These are phyloP conservation scores for Lophura swinhoii DNA, from an alignment of 2,797 vertebrate species.

Conservation along the genomic window DNA sequence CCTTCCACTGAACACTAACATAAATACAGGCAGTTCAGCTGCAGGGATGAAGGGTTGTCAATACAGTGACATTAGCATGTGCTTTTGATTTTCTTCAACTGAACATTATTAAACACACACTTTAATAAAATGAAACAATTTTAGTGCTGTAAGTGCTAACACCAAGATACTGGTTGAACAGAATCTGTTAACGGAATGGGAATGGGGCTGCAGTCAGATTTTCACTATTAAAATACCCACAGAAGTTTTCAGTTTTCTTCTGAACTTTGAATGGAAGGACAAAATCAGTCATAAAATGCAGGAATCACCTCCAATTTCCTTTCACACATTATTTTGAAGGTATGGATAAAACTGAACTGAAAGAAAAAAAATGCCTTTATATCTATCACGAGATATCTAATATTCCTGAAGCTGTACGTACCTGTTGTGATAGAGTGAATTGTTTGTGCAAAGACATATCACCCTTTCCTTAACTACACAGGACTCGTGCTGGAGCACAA, in stretches of 20 bases:
- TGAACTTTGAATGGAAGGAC: not conserved
- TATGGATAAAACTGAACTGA: not conserved
- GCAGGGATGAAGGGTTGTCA: constrained; percentile 20
- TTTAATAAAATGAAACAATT: constrained; percentile 54
- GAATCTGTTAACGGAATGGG: not conserved
- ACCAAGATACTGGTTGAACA: not conserved
- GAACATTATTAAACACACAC: constrained; percentile 43
- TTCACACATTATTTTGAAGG: constrained; percentile 9
- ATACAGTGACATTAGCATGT: constrained; percentile 43
- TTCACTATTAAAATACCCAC: constrained; percentile 17
- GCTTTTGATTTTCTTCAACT: constrained; percentile 46
- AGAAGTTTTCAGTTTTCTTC: constrained; percentile 1
- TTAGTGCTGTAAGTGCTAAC: constrained; percentile 26
- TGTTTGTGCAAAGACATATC: not conserved
- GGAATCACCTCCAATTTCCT: constrained; percentile 26
- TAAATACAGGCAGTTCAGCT: constrained; percentile 26
- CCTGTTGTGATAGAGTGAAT: not conserved
- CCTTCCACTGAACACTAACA: not conserved
- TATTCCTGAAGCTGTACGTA: not conserved
- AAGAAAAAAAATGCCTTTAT: not conserved
- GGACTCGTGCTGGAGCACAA: not conserved
- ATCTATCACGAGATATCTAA: not conserved
- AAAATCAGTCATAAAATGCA: constrained; percentile 10
- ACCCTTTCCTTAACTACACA: not conserved
- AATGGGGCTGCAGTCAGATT: constrained; percentile 37